These are phyloP conservation scores for Vicugna pacos DNA, from an alignment of 2,113 vertebrate genomes.

Conservation along the genomic window DNA sequence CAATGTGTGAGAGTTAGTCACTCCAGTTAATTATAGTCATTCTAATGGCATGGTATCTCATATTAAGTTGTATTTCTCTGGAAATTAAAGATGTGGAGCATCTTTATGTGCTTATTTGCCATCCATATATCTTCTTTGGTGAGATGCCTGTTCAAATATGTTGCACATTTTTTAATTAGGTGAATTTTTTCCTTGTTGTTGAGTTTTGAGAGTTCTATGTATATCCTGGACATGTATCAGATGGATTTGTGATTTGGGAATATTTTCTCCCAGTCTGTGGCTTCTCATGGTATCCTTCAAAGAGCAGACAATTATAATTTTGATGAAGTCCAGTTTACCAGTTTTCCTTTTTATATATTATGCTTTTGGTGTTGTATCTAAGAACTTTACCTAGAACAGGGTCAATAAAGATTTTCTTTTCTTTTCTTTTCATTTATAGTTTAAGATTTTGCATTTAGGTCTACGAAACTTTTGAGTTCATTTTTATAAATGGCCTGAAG, in stretches of 20 bases:
- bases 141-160: background rate
- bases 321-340: background rate
- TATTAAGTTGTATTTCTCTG: background rate
- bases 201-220: background rate
- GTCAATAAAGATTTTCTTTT: conserved; percentile 26
- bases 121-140: background rate
- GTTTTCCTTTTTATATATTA: background rate
- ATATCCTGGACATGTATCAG: background rate
- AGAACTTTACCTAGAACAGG: background rate
- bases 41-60: background rate
- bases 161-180: background rate
- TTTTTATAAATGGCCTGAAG: background rate
- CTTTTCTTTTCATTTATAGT: background rate
- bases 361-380: background rate
- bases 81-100: background rate
- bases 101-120: background rate
- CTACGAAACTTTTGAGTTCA: background rate
- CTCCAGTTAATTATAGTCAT: background rate
- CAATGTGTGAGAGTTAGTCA: background rate
- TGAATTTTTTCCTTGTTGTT: background rate
- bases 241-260: background rate
- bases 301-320: background rate
- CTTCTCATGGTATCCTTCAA: background rate
- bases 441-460: conserved; percentile 27
- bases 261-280: background rate